phyloP scores from a whole-genome alignment of 1,140 invertebrate genomes.

The Cryptotermes secundus region DNA sequence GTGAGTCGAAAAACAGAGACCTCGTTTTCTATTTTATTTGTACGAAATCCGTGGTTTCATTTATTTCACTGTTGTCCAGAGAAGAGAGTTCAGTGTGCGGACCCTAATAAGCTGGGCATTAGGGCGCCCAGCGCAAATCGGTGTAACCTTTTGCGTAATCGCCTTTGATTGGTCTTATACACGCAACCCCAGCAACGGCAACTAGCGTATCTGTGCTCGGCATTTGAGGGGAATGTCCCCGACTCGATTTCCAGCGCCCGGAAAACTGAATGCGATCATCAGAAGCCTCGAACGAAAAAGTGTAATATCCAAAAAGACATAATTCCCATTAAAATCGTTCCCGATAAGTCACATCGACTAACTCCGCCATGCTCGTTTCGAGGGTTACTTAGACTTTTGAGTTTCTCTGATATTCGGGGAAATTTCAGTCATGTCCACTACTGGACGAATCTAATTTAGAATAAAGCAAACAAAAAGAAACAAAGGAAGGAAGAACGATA shows the following conservation, averaged over 20 bases:
- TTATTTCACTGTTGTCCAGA: neutral
- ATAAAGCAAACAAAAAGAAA: no score
- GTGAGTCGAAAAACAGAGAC: no score
- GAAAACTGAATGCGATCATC: neutral
- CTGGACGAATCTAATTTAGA: no score
- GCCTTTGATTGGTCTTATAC: constrained; percentile 6
- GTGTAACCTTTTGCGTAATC: constrained; percentile 7
- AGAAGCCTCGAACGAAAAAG: neutral
- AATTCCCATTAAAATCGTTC: no score
- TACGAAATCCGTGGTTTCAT: no score
- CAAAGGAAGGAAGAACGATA: no score
- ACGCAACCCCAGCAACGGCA: neutral
- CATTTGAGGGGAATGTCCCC: neutral
- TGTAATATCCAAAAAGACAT: neutral
- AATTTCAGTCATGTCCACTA: no score
- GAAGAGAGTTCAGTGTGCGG: neutral
- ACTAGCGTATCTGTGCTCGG: neutral
- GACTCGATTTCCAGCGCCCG: neutral
- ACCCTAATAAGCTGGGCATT: neutral
- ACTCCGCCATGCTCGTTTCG: no score
- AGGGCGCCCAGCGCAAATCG: neutral
- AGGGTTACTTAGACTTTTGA: no score
- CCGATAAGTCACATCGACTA: no score
- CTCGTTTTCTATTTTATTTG: no score
- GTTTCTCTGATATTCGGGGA: no score